These are phyloP conservation scores for Heterotis niloticus DNA, from an alignment of 2,113 vertebrate genomes.

Conservation along the genomic window DNA sequence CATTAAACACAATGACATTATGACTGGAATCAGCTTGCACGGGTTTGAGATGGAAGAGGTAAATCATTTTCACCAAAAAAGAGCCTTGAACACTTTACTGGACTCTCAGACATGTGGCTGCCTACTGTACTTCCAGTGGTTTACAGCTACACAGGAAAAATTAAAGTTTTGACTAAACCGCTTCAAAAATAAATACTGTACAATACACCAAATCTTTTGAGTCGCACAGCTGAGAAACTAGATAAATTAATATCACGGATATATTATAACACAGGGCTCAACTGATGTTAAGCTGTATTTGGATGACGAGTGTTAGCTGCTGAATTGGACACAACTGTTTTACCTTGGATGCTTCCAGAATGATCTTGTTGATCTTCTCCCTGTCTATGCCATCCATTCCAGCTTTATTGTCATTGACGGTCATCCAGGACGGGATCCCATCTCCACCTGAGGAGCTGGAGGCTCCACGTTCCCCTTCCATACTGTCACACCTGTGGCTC, in stretches of 20 bases:
- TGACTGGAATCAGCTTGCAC: neutral
- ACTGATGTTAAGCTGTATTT: too few species aligned
- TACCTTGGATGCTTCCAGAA: constrained; percentile 93
- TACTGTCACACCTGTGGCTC: constrained; percentile 20
- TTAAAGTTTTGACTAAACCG: neutral
- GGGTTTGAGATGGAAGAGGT: neutral
- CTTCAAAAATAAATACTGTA: neutral
- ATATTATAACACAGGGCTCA: too few species aligned
- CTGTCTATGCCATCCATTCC: constrained; percentile 96
- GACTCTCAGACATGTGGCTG: neutral
- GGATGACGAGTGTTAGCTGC: neutral
- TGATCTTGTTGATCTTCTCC: constrained; percentile 96
- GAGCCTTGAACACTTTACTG: neutral
- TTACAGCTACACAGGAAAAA: neutral
- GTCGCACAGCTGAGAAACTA: neutral
- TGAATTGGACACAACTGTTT: neutral
- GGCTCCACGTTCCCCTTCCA: constrained; percentile 44
- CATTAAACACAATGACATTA: neutral
- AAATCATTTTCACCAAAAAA: neutral
- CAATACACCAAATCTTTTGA: neutral
- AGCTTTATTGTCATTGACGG: constrained; percentile 97
- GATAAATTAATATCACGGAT: too few species aligned
- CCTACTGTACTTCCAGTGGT: neutral
- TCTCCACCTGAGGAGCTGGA: constrained; percentile 46
- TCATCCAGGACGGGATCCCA: constrained; percentile 79